Conservation (phyloP, 2,888 invertebrate genomes). For the Drosophila falleni region DNA sequence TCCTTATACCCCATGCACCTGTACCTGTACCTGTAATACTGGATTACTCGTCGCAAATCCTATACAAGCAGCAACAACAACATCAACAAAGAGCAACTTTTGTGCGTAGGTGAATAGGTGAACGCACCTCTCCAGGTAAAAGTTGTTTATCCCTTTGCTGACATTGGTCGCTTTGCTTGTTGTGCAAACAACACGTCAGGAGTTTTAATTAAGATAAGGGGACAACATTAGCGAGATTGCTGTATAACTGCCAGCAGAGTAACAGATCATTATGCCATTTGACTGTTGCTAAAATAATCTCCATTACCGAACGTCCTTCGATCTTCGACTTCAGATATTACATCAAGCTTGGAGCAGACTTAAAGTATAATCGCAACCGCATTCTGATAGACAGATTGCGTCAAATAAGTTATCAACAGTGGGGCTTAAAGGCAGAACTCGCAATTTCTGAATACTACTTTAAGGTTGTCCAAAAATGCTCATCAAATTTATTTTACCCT, state of each 20-base stretch:
- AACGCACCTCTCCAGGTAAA: neutral
- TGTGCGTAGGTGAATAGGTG: constrained; percentile 19
- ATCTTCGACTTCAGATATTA: neutral
- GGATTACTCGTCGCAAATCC: constrained; percentile 1
- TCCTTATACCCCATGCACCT: neutral
- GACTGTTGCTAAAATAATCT: neutral
- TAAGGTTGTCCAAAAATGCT: too few relatives aligned
- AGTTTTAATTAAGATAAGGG: neutral
- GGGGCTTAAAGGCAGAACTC: too few relatives aligned
- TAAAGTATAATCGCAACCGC: too few relatives aligned
- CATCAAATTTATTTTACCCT: too few relatives aligned
- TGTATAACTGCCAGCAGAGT: neutral
- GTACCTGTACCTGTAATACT: constrained; percentile 1
- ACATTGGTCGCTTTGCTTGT: constrained; percentile 5
- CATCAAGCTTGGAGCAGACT: too few relatives aligned
- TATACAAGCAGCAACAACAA: constrained; percentile 18
- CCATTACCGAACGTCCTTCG: neutral
- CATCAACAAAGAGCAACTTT: constrained; percentile 20
- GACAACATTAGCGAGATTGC: constrained; percentile 6
- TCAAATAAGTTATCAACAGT: too few relatives aligned
- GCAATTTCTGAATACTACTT: too few relatives aligned
- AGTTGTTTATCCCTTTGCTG: constrained; percentile 12
- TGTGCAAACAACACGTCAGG: constrained; percentile 16
- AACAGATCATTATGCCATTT: neutral
- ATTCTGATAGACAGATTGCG: too few relatives aligned